Base-by-base conservation (phyloP, 2,888 invertebrate genomes). In the Drosophila subquinaria region DNA sequence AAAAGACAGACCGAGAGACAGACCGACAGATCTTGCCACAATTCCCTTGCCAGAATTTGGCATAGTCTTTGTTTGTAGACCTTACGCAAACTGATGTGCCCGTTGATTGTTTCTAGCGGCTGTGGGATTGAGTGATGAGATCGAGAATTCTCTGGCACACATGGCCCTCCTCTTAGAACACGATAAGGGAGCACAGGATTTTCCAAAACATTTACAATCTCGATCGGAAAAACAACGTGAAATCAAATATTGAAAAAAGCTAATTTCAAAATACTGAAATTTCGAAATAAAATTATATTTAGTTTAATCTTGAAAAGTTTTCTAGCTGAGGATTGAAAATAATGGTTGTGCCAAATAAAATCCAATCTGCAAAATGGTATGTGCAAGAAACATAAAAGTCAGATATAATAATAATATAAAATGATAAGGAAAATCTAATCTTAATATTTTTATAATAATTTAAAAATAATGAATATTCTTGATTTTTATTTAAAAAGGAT, bases 41-140 rank as follows among this genome's bases (percentile, higher is more conserved):
- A 66, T 42, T 56, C 60, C 62, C 63, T 59, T 51, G 52, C 47
- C 40, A 73, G 64, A 60, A 73, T 82, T 85, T 85, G 67, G 85
- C 85, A 84, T 76, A 77, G 69, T 73, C 72, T 72, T 52, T 50
- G 45, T 72, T 52, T 50, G 45, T 36, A 72, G 72, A 71, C 38
- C 55, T 63, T 61, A 60, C n/a, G 23, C 66, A 64, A 64, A 53
- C 48, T 50, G 53, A 81, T 81, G 79, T 60, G 79, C 63, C 70
- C 74, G 83, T 77, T 83, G 83, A 87, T 87, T 81, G 83, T 79
- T 79, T 83, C 72, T 76, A 82, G 83, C 88, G 73, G 76, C 88
- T 81, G 76, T 74, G 72, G 67, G 76, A 76, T 80, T 82, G 88
- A 82, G 85, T 84, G 88, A 87, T 87, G 83, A 84, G 79, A 69